Evolutionary conservation across 2,113 vertebrate species (phyloP).

Genomic region (Peromyscus polionotus): DNA sequence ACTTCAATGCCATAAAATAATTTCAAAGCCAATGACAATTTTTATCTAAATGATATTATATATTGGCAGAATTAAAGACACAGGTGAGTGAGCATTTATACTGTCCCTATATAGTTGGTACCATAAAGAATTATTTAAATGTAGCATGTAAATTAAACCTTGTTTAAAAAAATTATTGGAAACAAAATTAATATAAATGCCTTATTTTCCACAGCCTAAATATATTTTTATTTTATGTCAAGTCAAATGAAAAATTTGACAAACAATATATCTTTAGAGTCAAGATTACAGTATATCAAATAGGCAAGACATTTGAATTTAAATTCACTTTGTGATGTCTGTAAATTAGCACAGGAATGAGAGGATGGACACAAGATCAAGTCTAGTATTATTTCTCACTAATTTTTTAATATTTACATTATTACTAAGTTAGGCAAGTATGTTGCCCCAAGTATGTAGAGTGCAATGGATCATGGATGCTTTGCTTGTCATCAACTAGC

Average conservation of each 20-base stretch:
- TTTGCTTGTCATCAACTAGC: too few species aligned
- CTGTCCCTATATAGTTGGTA: background rate
- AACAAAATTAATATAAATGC: background rate
- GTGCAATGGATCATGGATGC: too few species aligned
- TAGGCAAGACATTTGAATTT: background rate
- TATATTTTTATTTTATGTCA: background rate
- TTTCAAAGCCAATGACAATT: background rate
- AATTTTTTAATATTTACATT: background rate
- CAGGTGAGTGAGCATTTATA: background rate
- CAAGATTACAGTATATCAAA: background rate
- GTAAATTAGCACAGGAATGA: background rate
- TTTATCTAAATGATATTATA: background rate
- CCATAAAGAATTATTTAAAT: background rate
- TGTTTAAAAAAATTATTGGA: background rate
- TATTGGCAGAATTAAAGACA: background rate
- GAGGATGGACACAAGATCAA: background rate
- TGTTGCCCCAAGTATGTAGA: background rate
- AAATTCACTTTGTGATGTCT: background rate
- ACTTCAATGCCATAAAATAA: background rate
- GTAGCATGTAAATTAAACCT: background rate
- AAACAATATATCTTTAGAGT: background rate
- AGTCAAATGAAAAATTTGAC: background rate
- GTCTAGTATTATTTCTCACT: background rate
- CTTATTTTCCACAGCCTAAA: background rate
- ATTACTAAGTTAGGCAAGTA: background rate